These are phyloP conservation scores for Acronicta aceris DNA, from an alignment of 2,888 invertebrate genomes.

Conservation along the genomic window DNA sequence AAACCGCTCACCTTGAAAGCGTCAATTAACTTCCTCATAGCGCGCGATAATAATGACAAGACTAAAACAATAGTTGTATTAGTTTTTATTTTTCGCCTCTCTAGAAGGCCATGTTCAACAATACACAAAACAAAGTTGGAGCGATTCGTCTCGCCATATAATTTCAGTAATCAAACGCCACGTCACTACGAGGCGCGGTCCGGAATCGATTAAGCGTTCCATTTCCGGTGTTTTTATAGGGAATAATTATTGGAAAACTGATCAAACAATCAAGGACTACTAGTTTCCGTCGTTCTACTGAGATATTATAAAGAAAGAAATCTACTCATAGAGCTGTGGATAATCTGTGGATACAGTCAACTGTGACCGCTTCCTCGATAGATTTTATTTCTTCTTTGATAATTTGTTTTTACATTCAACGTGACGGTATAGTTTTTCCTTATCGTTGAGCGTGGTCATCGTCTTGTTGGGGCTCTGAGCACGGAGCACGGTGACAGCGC, in stretches of 20 bases:
- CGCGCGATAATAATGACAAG: slow-evolving; percentile 82
- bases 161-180: slow-evolving; percentile 86
- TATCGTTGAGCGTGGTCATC: slow-evolving; percentile 64
- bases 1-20: slow-evolving; percentile 81
- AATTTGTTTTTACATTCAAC: slow-evolving; percentile 85
- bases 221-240: slow-evolving; percentile 86
- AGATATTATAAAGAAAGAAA: slow-evolving; percentile 79
- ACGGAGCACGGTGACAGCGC: slow-evolving; percentile 40
- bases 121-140: slow-evolving; percentile 85
- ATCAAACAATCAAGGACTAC: slow-evolving; percentile 83
- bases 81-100: slow-evolving; percentile 84
- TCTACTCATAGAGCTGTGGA: slow-evolving; percentile 80
- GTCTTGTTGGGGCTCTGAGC: slow-evolving; percentile 70
- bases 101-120: slow-evolving; percentile 82
- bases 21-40: slow-evolving; percentile 84
- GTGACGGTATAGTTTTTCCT: slow-evolving; percentile 80
- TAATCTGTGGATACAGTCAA: slow-evolving; percentile 84
- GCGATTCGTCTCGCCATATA: slow-evolving; percentile 86
- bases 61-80: slow-evolving; percentile 88
- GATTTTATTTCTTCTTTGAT: slow-evolving; percentile 84
- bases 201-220: slow-evolving; percentile 87
- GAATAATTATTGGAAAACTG: slow-evolving; percentile 86
- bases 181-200: slow-evolving; percentile 84
- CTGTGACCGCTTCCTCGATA: slow-evolving; percentile 87
- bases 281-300: slow-evolving; percentile 78